Evolutionary conservation across 2,797 vertebrate species (phyloP), one percentile per base, ranked within the genome.

Genomic region (Cephalopachus bancanus): DNA sequence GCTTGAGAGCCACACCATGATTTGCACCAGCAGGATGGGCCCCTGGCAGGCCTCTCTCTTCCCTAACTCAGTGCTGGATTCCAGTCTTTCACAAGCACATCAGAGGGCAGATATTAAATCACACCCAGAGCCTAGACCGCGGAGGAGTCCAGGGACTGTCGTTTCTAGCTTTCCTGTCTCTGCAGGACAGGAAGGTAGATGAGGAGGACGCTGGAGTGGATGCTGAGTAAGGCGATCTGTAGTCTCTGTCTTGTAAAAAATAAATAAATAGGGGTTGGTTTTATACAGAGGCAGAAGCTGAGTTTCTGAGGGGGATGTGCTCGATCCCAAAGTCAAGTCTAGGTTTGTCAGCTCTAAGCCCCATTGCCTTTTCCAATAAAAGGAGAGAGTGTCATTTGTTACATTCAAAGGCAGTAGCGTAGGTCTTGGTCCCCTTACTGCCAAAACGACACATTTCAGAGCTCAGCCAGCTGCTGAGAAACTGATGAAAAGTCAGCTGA

Each of bases 351-450:
- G 75, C 74, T 91, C 51, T 51, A 85, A 91, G 78, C 9, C 11
- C 79, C 88, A 79, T 30, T 90, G 85, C 64, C 75, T 91, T 89
- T 91, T 93, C 89, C 65, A 83, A 93, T 62, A 79, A 28, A 91
- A 88, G 69, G 81, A 22, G 79, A 64, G 26, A 79, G 37, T 20
- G 83, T 72, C 74, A 79, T 76, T 90, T 92, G 78, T 86, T 89
- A 78, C 11, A 80, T 33, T 79, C 59, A 71, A 86, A 96, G 88
- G 81, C 76, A 83, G 88, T 81, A 65, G 79, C 76, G 72, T 62
- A 67, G 14, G 76, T 76, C 65, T 72, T 75, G 53, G 72, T 71
- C 76, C 9, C 84, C 76, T 81, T 78, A 17, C 37, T 84, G 92
- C 51, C 90, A 51, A 59, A 74, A 92, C 8, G 85, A 65, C 64